phyloP scores from a whole-genome alignment of 2,888 invertebrate genomes.

The Drosophila subsilvestris region DNA sequence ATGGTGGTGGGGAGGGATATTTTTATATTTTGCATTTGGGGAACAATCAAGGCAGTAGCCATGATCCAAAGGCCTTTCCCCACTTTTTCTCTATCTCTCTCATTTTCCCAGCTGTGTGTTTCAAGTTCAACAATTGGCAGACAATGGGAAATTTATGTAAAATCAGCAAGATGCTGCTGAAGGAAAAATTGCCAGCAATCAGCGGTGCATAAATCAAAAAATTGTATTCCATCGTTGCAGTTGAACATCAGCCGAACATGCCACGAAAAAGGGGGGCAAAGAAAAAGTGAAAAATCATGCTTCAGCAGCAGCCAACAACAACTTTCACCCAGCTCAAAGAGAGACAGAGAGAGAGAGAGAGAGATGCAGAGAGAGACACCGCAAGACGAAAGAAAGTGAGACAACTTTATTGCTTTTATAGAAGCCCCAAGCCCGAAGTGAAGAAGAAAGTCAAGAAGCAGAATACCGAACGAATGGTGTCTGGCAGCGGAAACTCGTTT shows the following conservation, averaged over 20 bases:
- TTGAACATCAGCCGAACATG: constrained; percentile 24
- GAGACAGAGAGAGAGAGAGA: constrained; percentile 23
- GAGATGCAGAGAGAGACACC: constrained; percentile 15
- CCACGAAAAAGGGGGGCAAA: constrained; percentile 59
- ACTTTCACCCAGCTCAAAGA: constrained; percentile 60
- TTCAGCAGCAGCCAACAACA: constrained; percentile 64
- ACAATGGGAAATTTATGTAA: constrained; percentile 68
- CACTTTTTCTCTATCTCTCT: constrained; percentile 4
- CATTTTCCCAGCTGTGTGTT: constrained; percentile 46
- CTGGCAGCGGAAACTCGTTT: constrained; percentile 38
- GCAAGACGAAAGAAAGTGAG: constrained; percentile 34
- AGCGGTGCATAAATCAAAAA: constrained; percentile 64
- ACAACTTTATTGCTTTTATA: constrained; percentile 40
- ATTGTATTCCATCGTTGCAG: constrained; percentile 23
- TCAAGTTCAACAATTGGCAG: constrained; percentile 62
- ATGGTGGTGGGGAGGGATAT: background rate
- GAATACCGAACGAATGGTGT: constrained; percentile 27
- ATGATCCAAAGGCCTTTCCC: constrained; percentile 9
- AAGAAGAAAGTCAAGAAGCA: constrained; percentile 50
- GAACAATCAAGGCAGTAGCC: background rate
- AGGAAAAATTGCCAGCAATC: constrained; percentile 64
- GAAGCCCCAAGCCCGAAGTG: constrained; percentile 22
- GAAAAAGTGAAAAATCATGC: constrained; percentile 79
- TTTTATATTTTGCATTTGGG: constrained; percentile 13
- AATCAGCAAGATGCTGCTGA: constrained; percentile 12